Evolutionary conservation across 2,113 vertebrate species (phyloP), one percentile per base, ranked within the genome.

Genomic region (Potamarius usumacintae): DNA sequence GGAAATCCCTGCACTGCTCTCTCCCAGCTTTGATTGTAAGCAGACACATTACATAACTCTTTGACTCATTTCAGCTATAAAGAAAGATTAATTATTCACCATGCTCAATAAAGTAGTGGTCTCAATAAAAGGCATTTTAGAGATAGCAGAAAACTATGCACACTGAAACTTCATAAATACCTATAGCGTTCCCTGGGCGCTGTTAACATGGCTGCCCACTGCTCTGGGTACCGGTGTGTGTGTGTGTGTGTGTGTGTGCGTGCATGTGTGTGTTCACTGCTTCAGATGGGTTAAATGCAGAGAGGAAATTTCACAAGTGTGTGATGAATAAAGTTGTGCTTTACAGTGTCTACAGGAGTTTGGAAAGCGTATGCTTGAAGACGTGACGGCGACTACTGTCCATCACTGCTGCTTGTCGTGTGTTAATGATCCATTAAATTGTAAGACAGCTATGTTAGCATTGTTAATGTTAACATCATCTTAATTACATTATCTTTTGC

Each of bases 381-480:
- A 71, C 30, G 17, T 6, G 62, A n/a, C 25, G n/a, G 25, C 2
- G n/a, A 65, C 9, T n/a, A 65, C 62, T 53, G 60, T 11, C 58
- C 52, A 52, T 5, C 27, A 82, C 25, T 22, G 10, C 20, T 12
- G 58, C 7, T 14, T 62, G n/a, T 14, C 48, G 6, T 22, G 34
- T 74, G 67, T 58, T 42, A 84, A 84, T 84, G 50, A 84, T 84
- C 30, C 22, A 71, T n/a, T 52, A 8, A 69, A 55, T 11, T 53
- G 48, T 55, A 69, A n/a, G 50, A 22, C n/a, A 69, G 25, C 5
- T 25, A 55, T 27, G 9, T 69, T 71, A 18, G n/a, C 17, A 10
- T 69, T 9, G 8, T 58, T 55, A 84, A 34, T 2, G 34, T 27
- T 57, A 14, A 17, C 7, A 22, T 72, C 34, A 72, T 27, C n/a